Base-by-base conservation (phyloP, 2,113 vertebrate genomes). In the Apteryx owenii region DNA sequence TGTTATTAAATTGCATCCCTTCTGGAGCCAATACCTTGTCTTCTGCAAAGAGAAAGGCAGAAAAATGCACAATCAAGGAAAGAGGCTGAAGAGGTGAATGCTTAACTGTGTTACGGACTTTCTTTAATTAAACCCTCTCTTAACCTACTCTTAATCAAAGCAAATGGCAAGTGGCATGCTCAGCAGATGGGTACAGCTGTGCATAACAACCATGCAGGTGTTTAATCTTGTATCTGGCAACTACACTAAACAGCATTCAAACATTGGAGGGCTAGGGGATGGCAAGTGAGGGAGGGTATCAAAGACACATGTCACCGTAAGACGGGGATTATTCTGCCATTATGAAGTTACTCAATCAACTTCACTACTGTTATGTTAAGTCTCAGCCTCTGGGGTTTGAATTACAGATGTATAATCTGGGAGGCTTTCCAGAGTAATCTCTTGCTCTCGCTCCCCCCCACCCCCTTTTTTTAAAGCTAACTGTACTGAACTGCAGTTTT, bases 131-230 rank as follows among this genome's bases (percentile, higher is more conserved):
- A 96, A 95, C 84, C 68, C 75, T 95, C 89, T 90, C 89, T 95
- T 96, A 94, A 92, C 95, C 53, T 90, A 87, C 95, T 95, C 94
- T 97, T 97, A 95, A 97, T 97, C 95, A 96, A 94, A 89, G 91
- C 79, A 95, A 95, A 97, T 91, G 71, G 69, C 73, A 95, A 94
- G 92, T 78, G 68, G 76, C 58, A 90, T n/a, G 78, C 75, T 95
- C 89, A 95, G 95, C 96, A 97, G 89, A 94, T 95, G 95, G 94
- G 81, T 94, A 91, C 91, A 97, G 93, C 91, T 97, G 93, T 95
- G 93, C 91, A 85, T 93, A 95, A 91, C 95, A 97, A 92, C 87
- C 89, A 76, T 89, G 85, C 95, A 97, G 95, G 97, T 97, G 96
- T 89, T 88, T 85, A 46, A 94, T 95, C 92, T 92, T 91, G 87